Evolutionary conservation across 2,888 invertebrate genomes (phyloP), one percentile per base, ranked within the genome.

Genomic region (Anthrax anthrax): DNA sequence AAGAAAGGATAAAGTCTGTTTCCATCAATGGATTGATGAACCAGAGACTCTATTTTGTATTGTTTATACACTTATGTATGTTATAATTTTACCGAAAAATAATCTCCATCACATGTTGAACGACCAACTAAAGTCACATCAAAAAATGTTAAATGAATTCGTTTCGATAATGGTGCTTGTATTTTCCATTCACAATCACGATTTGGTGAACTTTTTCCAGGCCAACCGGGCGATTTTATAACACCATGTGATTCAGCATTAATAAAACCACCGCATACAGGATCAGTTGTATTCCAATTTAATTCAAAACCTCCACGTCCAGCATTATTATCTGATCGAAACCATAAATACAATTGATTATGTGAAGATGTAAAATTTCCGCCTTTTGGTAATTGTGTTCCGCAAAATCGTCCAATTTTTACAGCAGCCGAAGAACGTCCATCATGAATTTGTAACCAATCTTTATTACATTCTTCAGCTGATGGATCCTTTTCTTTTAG

Each of bases 161-260:
- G 75, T 65, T 88, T 90, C 12, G 79, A 81, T 1, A 73, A 69
- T 4, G 72, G 70, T 0, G 83, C 83, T 8, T 56, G 59, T 41
- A 94, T 69, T 39, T 69, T 71, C 92, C 94, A 95, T 47, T 72
- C 75, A 60, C 95, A 95, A 59, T 92, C 86, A 23, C 78, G 63
- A 63, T 87, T 82, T 14, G 78, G 75, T 0, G 94, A 92, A 68
- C 94, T 95, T 51, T 74, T 75, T 13, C 86, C 87, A 0, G 94
- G 94, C 44, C 84, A 89, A 1, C 92, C 92, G 0, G 94, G 94
- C 3, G 90, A 89, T 43, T 74, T 76, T 18, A 95, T 75, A 0
- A 78, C 75, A 2, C 92, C 92, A 59, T 86, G 80, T 0, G 57
- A 58, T 0, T 73, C 74, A 4, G 60, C 55, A 39, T 77, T 64